phyloP scores from a whole-genome alignment of 2,113 vertebrate species.

The Coryphaenoides rupestris region DNA sequence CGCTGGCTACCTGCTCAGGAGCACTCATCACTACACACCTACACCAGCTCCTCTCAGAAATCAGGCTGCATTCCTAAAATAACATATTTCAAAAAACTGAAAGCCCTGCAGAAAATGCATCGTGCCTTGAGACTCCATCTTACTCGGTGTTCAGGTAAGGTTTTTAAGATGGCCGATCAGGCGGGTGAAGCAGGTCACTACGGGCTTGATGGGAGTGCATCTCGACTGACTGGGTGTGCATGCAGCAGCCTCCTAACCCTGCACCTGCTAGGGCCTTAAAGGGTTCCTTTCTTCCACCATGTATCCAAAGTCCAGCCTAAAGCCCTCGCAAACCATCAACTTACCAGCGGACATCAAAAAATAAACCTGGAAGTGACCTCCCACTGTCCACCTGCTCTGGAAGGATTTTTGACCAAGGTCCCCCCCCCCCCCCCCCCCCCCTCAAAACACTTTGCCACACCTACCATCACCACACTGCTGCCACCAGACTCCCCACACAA shows the following conservation, averaged over 20 bases:
- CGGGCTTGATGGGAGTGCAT: background rate
- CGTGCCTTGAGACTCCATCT: too few species aligned
- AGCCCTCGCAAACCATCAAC: constrained; percentile 35
- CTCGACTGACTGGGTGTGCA: constrained; percentile 69
- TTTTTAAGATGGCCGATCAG: too few species aligned
- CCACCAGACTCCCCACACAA: constrained; percentile 75
- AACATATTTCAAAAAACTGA: background rate
- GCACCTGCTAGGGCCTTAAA: constrained; percentile 78
- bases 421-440: constrained; percentile 75
- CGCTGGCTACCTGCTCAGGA: too few species aligned
- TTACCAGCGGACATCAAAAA: background rate
- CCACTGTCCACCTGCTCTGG: constrained; percentile 87
- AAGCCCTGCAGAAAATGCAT: too few species aligned
- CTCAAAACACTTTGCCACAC: constrained; percentile 95
- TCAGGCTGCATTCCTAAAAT: too few species aligned
- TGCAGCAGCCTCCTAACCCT: constrained; percentile 83
- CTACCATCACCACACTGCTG: constrained; percentile 82
- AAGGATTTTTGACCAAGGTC: constrained; percentile 99
- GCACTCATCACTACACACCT: too few species aligned
- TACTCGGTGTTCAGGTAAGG: too few species aligned
- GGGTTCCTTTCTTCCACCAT: constrained; percentile 58
- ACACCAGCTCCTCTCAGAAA: too few species aligned
- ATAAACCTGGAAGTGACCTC: constrained; percentile 63
- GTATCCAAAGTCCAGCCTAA: constrained; percentile 59
- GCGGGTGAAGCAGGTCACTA: too few species aligned